phyloP scores from a whole-genome alignment of 2,113 vertebrate genomes.

The Lampris incognitus region DNA sequence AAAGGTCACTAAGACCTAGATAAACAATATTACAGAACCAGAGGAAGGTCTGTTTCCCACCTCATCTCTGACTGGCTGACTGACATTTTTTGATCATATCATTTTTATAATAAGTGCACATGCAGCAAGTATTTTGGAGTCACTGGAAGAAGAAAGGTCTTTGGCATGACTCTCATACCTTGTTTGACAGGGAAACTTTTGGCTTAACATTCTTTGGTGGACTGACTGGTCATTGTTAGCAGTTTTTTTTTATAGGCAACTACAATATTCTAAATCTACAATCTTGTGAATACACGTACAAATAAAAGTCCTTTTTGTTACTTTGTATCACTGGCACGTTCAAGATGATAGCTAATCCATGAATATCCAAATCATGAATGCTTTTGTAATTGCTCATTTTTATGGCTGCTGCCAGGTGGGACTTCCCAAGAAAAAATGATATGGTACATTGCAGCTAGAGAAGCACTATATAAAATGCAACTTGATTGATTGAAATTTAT shows the following conservation, averaged over 20 bases:
- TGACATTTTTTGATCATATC: constrained; percentile 10
- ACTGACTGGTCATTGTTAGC: constrained; percentile 11
- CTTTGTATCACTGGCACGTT: too few species aligned
- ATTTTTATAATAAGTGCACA: not conserved
- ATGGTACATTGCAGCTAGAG: too few species aligned
- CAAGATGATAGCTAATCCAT: too few species aligned
- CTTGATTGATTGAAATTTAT: too few species aligned
- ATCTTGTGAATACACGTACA: too few species aligned
- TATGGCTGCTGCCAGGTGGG: too few species aligned
- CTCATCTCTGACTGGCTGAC: not conserved
- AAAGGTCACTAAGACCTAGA: not conserved
- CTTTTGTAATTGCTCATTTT: too few species aligned
- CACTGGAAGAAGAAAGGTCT: not conserved
- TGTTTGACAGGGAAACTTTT: constrained; percentile 8
- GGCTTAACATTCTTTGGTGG: not conserved
- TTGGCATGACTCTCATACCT: not conserved
- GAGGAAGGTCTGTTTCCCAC: constrained; percentile 5
- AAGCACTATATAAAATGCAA: too few species aligned
- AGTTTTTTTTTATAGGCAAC: not conserved
- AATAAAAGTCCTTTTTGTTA: too few species aligned
- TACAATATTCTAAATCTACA: not conserved
- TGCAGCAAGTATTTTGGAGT: constrained; percentile 14
- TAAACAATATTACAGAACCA: constrained; percentile 2
- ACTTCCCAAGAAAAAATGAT: too few species aligned
- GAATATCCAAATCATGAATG: too few species aligned